Conservation (phyloP, 2,113 vertebrate genomes). For the Gasterosteus aculeatus region DNA sequence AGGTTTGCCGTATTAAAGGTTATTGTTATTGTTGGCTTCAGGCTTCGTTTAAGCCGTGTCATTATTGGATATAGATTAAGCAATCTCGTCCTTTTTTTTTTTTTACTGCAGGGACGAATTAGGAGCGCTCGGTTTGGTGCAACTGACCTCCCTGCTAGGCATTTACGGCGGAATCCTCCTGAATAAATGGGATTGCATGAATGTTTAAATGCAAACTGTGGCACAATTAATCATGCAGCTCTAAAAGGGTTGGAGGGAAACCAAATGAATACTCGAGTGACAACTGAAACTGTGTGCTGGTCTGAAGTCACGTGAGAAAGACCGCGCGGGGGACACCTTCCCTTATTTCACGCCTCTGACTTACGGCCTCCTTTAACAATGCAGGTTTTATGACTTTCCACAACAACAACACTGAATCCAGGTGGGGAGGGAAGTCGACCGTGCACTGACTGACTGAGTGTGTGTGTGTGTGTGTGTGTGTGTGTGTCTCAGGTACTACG, state of each 20-base stretch:
- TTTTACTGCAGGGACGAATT: background rate
- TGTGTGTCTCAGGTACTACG: constrained; percentile 88
- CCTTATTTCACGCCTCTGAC: constrained; percentile 29
- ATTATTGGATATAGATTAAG: background rate
- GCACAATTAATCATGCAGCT: background rate
- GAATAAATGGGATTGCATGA: background rate
- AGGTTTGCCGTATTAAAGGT: too few species aligned
- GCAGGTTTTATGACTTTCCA: constrained; percentile 24
- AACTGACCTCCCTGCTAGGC: background rate
- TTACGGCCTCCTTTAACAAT: background rate
- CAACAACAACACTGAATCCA: constrained; percentile 2
- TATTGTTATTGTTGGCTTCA: background rate
- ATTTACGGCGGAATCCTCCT: background rate
- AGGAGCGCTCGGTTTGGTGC: background rate
- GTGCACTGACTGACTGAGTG: constrained; percentile 26
- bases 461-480: constrained; percentile 22
- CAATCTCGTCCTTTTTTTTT: background rate
- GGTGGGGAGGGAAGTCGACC: constrained; percentile 38
- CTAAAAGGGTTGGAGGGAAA: background rate
- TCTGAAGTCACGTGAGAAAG: constrained; percentile 17
- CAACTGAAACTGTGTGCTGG: background rate
- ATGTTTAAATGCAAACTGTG: background rate
- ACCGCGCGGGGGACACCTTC: constrained; percentile 21
- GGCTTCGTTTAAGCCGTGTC: background rate
- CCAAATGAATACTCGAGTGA: background rate